Evolutionary conservation across 2,113 vertebrate genomes (phyloP).

Genomic region (Rissa tridactyla): DNA sequence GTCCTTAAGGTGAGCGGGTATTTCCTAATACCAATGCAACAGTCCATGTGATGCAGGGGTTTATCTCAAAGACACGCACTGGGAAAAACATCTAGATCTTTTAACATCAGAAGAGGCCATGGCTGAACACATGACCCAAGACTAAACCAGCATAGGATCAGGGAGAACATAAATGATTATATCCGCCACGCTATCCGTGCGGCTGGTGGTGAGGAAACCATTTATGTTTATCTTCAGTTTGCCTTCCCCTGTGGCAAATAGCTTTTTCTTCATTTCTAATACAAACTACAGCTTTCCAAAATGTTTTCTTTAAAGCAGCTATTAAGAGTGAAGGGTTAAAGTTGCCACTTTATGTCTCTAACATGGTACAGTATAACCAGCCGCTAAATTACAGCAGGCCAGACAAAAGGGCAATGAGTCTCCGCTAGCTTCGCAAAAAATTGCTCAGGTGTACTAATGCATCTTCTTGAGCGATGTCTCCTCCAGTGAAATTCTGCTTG

Average conservation of each 20-base stretch:
- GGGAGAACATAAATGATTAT: not conserved
- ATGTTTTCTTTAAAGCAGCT: not conserved
- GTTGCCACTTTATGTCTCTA: not conserved
- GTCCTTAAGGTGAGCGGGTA: not conserved
- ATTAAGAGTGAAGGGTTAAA: not conserved
- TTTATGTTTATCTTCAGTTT: not conserved
- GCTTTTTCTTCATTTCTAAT: not conserved
- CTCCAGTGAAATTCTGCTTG: not conserved
- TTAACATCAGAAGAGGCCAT: not conserved
- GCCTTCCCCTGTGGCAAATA: not conserved
- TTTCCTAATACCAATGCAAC: not conserved
- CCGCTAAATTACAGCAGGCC: not conserved
- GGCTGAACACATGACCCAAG: not conserved
- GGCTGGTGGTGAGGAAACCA: not conserved
- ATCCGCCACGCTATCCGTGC: not conserved
- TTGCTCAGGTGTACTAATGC: not conserved
- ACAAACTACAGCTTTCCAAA: not conserved
- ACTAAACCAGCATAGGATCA: not conserved
- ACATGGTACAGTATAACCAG: not conserved
- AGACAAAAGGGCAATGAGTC: not conserved
- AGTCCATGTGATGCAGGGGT: not conserved
- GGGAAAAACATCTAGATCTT: not conserved
- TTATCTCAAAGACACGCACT: not conserved
- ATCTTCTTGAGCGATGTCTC: constrained; percentile 24
- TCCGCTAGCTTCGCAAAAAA: not conserved